Evolutionary conservation across 1,140 invertebrate species (phyloP).

Genomic region (Microplitis mediator): DNA sequence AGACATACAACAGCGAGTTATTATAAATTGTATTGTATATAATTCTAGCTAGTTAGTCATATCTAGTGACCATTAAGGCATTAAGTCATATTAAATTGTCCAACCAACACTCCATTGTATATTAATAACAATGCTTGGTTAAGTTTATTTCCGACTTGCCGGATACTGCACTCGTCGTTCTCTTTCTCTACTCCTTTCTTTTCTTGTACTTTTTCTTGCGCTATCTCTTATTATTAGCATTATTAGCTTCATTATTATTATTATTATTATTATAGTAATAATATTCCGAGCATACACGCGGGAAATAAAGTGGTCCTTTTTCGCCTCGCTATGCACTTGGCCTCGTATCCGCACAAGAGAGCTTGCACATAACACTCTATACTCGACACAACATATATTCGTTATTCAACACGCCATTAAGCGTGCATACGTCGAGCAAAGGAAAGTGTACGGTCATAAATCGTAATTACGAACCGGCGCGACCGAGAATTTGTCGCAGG

Average conservation of each 20-base stretch:
- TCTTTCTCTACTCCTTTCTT: not conserved
- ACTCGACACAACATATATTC: constrained; percentile 48
- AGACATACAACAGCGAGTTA: not conserved
- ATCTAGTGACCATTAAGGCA: not conserved
- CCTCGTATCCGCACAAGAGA: constrained; percentile 6
- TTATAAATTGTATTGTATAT: not conserved
- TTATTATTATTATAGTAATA: too few species aligned
- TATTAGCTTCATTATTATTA: too few species aligned
- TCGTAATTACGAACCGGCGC: constrained; percentile 60
- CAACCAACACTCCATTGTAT: not conserved
- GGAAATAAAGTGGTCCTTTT: not conserved
- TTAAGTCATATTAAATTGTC: constrained; percentile 2
- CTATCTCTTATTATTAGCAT: not conserved
- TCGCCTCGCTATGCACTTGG: constrained; percentile 5
- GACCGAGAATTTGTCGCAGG: constrained; percentile 60
- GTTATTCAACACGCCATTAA: constrained; percentile 63
- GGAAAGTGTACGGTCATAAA: constrained; percentile 52
- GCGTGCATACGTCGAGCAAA: constrained; percentile 48
- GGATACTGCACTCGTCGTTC: not conserved
- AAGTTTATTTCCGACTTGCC: constrained; percentile 4
- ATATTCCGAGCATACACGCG: not conserved
- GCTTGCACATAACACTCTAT: not conserved
- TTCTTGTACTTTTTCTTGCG: not conserved
- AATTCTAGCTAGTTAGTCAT: too few species aligned
- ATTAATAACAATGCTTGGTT: not conserved